phyloP scores from a whole-genome alignment of 35 echinoderm and acorn worm genomes.

The Heliocidaris tuberculata region DNA sequence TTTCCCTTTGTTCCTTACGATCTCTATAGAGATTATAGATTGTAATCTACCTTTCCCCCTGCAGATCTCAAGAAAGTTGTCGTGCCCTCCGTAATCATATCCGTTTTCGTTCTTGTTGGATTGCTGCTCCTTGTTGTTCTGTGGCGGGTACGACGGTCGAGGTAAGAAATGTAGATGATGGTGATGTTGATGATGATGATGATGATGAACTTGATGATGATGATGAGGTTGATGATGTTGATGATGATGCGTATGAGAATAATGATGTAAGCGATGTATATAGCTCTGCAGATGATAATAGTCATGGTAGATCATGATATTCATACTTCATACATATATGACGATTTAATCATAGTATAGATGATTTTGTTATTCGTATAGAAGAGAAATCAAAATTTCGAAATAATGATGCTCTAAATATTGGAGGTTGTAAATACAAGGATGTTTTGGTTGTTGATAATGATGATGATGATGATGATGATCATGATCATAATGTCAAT shows the following conservation, averaged over 20 bases:
- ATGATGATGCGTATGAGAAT: not conserved
- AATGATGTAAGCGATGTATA: no score
- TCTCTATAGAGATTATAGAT: no score
- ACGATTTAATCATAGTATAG: no score
- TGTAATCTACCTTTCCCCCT: no score
- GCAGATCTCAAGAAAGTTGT: not conserved
- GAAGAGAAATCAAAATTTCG: no score
- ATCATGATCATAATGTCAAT: not conserved
- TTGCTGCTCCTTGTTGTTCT: not conserved
- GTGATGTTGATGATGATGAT: no score
- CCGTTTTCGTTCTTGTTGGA: not conserved
- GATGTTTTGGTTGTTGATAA: not conserved
- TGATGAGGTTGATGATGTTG: not conserved
- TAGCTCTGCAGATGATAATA: not conserved
- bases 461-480: not conserved
- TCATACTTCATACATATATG: no score
- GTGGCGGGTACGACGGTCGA: not conserved
- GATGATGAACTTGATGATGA: conserved; percentile 44
- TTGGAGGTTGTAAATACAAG: no score
- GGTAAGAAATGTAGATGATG: not conserved
- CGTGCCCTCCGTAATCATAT: not conserved
- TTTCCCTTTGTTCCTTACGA: no score
- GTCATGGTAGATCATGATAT: not conserved
- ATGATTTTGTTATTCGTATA: no score
- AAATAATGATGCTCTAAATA: not conserved